phyloP scores from a whole-genome alignment of 1,140 invertebrate genomes.

The Manduca sexta region DNA sequence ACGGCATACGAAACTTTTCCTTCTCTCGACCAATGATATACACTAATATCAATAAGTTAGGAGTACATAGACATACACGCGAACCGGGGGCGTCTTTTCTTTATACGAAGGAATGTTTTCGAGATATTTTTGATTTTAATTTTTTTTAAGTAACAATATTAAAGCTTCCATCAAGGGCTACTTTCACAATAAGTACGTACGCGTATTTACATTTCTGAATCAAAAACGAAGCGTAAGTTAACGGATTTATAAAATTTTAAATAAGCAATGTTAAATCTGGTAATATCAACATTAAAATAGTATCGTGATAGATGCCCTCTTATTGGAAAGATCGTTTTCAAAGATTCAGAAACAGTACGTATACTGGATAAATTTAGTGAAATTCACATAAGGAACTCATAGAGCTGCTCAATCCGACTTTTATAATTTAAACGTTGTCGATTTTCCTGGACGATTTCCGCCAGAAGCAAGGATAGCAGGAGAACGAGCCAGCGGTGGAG shows the following conservation, averaged over 20 bases:
- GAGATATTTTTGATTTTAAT: conserved; percentile 10
- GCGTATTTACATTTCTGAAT: too few species aligned
- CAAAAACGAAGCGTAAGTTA: too few species aligned
- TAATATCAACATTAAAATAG: background rate
- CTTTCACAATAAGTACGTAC: conserved; percentile 11
- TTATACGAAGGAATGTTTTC: conserved; percentile 36
- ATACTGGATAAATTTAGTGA: conserved; percentile 24
- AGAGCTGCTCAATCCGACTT: conserved; percentile 1
- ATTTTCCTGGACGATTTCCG: conserved; percentile 43
- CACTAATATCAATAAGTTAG: conserved; percentile 18
- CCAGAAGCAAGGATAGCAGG: conserved; percentile 57
- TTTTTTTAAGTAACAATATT: conserved; percentile 17
- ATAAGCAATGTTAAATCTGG: too few species aligned
- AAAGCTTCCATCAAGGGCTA: conserved; percentile 18
- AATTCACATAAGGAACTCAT: conserved; percentile 16
- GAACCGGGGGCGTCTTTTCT: conserved; percentile 26
- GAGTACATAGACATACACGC: conserved; percentile 7
- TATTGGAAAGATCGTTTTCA: conserved; percentile 5
- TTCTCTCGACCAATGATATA: conserved; percentile 5
- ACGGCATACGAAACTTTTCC: background rate
- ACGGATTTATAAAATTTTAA: too few species aligned
- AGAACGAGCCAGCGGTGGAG: conserved; percentile 29
- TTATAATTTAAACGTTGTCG: conserved; percentile 47
- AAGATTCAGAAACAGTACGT: conserved; percentile 16
- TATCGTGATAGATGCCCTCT: conserved; percentile 11